phyloP scores from a whole-genome alignment of 2,797 vertebrate species.

The Eupleurogrammus muticus region DNA sequence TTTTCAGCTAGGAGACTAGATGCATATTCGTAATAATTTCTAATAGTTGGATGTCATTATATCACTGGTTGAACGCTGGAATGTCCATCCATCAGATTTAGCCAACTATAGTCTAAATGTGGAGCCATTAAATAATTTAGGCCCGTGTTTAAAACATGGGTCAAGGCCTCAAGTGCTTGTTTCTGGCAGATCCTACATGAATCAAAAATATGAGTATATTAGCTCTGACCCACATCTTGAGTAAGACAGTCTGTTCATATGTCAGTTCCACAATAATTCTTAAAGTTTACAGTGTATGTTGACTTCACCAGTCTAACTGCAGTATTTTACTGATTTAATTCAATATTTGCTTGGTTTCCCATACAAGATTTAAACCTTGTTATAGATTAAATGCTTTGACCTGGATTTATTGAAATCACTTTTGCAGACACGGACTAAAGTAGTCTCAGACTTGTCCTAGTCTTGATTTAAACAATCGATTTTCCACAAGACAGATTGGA shows the following conservation, averaged over 20 bases:
- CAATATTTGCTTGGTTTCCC: background rate
- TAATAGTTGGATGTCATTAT: conserved; percentile 5
- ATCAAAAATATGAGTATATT: conserved; percentile 20
- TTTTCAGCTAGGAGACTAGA: background rate
- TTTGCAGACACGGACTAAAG: no score
- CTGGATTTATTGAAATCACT: no score
- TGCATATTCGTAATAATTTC: conserved; percentile 10
- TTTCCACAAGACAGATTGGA: no score
- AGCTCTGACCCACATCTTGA: conserved; percentile 14
- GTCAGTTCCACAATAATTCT: background rate
- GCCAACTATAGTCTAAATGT: conserved; percentile 46
- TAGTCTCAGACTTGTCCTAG: no score
- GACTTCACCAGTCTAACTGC: background rate
- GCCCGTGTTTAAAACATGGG: conserved; percentile 39
- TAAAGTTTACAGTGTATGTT: background rate
- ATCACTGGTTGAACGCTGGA: conserved; percentile 33
- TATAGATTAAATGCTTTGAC: no score
- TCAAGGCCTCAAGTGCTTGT: conserved; percentile 32
- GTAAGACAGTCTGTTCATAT: conserved; percentile 2
- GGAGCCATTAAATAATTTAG: conserved; percentile 45
- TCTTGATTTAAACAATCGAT: no score
- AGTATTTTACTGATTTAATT: background rate
- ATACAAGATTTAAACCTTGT: no score
- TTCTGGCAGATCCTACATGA: conserved; percentile 29
- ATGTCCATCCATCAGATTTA: conserved; percentile 44